Evolutionary conservation across 2,888 invertebrate species (phyloP).

Genomic region (Euzophera pinguis): DNA sequence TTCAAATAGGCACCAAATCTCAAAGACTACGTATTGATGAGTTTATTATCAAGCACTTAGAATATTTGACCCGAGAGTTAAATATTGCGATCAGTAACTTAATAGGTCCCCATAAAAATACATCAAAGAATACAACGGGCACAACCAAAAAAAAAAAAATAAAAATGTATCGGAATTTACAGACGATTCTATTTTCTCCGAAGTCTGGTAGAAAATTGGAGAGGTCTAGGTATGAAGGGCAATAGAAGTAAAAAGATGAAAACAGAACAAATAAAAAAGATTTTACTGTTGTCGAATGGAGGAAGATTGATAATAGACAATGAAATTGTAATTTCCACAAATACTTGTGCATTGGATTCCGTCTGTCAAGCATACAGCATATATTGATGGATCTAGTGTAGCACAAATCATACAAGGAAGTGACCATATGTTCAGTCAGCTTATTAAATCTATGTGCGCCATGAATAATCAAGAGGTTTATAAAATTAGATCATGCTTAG

Average conservation of each 20-base stretch:
- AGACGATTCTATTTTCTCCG: slow-evolving; percentile 6
- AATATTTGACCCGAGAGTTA: not conserved
- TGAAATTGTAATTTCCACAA: slow-evolving; percentile 1
- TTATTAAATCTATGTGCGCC: too few species aligned
- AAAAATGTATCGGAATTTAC: not conserved
- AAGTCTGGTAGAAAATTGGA: slow-evolving; percentile 15
- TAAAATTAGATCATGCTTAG: too few species aligned
- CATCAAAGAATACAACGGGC: not conserved
- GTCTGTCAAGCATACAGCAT: slow-evolving; percentile 12
- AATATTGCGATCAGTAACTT: not conserved
- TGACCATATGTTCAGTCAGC: too few species aligned
- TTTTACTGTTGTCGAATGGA: not conserved
- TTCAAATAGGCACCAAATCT: not conserved
- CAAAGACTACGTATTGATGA: not conserved
- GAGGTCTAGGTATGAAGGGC: not conserved
- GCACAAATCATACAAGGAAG: too few species aligned
- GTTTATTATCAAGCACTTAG: not conserved
- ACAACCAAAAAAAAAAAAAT: not conserved
- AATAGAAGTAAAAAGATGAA: not conserved
- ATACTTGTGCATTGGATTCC: slow-evolving; percentile 16
- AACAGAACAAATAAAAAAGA: too few species aligned
- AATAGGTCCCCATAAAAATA: not conserved
- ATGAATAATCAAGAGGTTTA: too few species aligned
- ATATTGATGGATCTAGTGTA: slow-evolving; percentile 10
- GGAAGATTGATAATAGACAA: slow-evolving; percentile 4